Conservation (phyloP, 2,113 vertebrate genomes). For the Scortum barcoo region DNA sequence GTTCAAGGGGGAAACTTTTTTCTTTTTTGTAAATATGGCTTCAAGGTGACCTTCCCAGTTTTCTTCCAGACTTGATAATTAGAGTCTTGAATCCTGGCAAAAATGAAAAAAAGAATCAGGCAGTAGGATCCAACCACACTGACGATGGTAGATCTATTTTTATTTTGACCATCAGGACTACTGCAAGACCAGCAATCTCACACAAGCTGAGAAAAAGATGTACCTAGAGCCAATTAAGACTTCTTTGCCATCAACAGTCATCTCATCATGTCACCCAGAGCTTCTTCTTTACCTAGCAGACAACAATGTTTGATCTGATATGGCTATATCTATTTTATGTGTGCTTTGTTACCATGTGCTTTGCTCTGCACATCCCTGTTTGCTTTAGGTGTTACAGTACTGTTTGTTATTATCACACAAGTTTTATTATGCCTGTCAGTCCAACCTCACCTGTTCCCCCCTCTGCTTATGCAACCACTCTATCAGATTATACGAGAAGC, state of each 20-base stretch:
- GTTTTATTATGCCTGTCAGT: neutral
- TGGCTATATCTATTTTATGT: neutral
- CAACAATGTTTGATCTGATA: neutral
- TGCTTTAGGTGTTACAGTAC: constrained; percentile 4
- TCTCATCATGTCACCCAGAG: neutral
- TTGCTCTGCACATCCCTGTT: constrained; percentile 43
- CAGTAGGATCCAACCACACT: neutral
- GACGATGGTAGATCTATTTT: neutral
- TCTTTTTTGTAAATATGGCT: neutral
- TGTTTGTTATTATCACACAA: constrained; percentile 28
- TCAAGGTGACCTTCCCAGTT: neutral
- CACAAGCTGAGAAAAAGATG: neutral
- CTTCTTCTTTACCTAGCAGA: neutral
- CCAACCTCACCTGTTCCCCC: neutral
- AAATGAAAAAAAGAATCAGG: too few species aligned
- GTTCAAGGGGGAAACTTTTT: too few species aligned
- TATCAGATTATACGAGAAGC: constrained; percentile 91
- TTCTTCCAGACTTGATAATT: neutral
- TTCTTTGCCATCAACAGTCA: neutral
- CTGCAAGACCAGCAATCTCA: neutral
- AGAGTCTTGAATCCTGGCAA: too few species aligned
- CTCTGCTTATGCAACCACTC: constrained; percentile 27
- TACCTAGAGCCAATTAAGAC: neutral
- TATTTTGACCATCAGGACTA: neutral
- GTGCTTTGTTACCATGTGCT: neutral